These are phyloP conservation scores for Oligia strigilis DNA, from an alignment of 2,888 invertebrate genomes.

Conservation along the genomic window DNA sequence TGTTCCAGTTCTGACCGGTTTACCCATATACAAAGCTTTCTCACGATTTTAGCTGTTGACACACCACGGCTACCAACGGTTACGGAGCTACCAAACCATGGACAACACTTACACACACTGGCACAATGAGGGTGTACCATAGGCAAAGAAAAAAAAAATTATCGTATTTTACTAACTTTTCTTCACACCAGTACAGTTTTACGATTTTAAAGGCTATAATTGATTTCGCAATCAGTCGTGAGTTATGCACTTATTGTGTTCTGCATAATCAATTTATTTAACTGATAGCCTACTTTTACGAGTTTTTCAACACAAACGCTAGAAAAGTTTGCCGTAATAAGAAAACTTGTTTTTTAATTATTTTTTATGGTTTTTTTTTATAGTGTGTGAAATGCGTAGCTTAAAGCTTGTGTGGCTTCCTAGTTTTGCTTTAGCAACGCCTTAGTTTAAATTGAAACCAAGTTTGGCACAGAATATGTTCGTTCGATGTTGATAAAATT, in stretches of 20 bases:
- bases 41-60: too few species aligned
- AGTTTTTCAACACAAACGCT: neutral
- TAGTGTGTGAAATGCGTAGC: neutral
- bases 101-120: neutral
- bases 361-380: neutral
- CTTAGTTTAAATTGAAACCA: conserved; percentile 31
- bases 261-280: conserved; percentile 62
- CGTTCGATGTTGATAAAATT: conserved; percentile 18
- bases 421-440: conserved; percentile 28
- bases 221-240: conserved; percentile 72
- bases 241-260: conserved; percentile 63
- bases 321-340: conserved; percentile 2
- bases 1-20: too few species aligned
- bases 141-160: too few species aligned
- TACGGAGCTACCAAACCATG: neutral
- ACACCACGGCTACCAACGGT: too few species aligned
- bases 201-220: conserved; percentile 74
- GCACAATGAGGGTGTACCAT: neutral
- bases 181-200: conserved; percentile 52
- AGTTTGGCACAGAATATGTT: conserved; percentile 36
- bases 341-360: conserved; percentile 14
- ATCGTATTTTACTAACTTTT: conserved; percentile 30
- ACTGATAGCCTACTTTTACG: conserved; percentile 50
- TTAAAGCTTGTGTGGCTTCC: neutral
- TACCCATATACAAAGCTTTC: neutral